Base-by-base conservation (phyloP, 2,888 invertebrate genomes). In the Brenthis ino region DNA sequence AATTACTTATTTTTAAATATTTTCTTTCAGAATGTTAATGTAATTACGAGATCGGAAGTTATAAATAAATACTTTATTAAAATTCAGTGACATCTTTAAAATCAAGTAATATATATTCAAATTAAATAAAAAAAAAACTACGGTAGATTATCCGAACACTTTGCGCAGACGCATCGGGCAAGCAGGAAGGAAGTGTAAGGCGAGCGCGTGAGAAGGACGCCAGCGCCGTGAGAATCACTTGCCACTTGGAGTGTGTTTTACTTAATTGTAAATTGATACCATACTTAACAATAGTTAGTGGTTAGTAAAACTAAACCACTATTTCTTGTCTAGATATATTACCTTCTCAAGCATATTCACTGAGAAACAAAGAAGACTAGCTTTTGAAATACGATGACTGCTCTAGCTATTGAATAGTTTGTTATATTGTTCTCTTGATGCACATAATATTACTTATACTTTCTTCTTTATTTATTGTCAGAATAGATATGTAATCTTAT, bases 161-260 rank as follows among this genome's bases (percentile, higher is more conserved):
- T 50, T 77, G 81, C 82, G 83, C 80, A 79, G 79, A 80, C 82
- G 78, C 81, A 77, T 75, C 75, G 76, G 76, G 71, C 77, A 73
- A 79, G 84, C 88, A 88, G 93, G 92, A 93, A 92, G 93, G 92
- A 93, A 93, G 86, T 84, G 93, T 88, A 92, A 93, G 88, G 80
- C 85, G 87, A 91, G 79, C 84, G 84, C 92, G 92, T 93, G 93
- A 85, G 92, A 93, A 89, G 85, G 80, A 82, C 81, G 82, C 85
- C 72, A 74, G 78, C 80, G 79, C 75, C 92, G 93, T 93, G 92
- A 81, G 92, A 92, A 88, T 83, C 73, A 56, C 71, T 72, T 70
- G 72, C 69, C 68, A 67, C 67, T 57, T 63, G 69, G 60, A 63
- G 60, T 67, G 64, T 57, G 70, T 75, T 81, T 83, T 82, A 82